These are phyloP conservation scores for Allobates femoralis DNA, from an alignment of 2,797 vertebrate genomes.

Conservation along the genomic window DNA sequence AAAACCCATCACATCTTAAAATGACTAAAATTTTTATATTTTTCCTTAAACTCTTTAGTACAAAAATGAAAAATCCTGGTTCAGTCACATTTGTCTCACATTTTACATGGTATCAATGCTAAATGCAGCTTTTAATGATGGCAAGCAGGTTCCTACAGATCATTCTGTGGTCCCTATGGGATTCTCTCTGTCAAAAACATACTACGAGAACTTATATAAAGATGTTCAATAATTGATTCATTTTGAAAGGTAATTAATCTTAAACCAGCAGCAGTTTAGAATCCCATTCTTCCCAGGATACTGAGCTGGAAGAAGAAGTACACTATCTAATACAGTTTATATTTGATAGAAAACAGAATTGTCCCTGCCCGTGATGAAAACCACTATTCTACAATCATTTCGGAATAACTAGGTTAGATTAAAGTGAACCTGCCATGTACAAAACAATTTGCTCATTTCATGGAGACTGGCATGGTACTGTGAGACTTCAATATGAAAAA, in stretches of 20 bases:
- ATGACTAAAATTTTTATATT: background rate
- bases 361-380: conserved; percentile 23
- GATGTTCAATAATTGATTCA: conserved; percentile 43
- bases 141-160: background rate
- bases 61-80: background rate
- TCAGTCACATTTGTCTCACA: background rate
- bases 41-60: background rate
- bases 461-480: conserved; percentile 3
- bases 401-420: conserved; percentile 47
- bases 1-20: background rate
- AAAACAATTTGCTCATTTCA: conserved; percentile 50
- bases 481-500: conserved; percentile 32
- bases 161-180: background rate
- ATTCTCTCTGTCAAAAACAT: conserved; percentile 28
- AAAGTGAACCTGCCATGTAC: conserved; percentile 46
- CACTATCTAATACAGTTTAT: conserved; percentile 43
- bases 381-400: conserved; percentile 32
- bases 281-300: conserved; percentile 20
- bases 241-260: conserved; percentile 56
- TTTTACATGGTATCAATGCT: background rate
- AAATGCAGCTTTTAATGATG: background rate
- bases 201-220: conserved; percentile 26
- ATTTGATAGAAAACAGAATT: conserved; percentile 46
- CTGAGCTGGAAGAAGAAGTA: conserved; percentile 9
- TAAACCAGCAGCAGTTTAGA: conserved; percentile 19